A percentile compares a stretch with the other conserved stretches of the same genome.
Conservation (phyloP, 2,797 vertebrate species). For the Staurois parvus region DNA sequence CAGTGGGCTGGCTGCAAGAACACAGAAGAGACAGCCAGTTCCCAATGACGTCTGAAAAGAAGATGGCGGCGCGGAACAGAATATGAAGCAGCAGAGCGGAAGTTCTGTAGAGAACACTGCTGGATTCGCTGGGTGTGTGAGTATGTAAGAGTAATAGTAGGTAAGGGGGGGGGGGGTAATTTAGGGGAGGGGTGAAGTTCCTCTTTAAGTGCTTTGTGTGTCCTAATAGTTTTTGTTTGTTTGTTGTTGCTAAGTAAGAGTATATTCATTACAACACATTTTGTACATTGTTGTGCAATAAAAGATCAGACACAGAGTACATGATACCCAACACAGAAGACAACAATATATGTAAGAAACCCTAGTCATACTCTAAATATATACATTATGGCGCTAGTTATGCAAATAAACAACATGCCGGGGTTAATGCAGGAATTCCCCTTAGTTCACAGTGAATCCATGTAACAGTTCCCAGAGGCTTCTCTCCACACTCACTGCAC, state of each 20-base stretch:
- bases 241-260: slow-evolving; percentile 44
- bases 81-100: no score
- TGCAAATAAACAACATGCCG: slow-evolving; percentile 46
- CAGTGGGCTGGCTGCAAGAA: no score
- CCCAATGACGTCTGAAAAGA: no score
- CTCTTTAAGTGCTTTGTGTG: background rate
- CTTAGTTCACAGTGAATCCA: background rate
- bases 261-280: slow-evolving; percentile 34
- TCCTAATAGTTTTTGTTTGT: slow-evolving; percentile 42
- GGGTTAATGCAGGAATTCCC: slow-evolving; percentile 25
- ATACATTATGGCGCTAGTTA: slow-evolving; percentile 39
- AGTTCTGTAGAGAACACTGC: no score
- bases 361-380: slow-evolving; percentile 47
- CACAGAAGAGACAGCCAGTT: no score
- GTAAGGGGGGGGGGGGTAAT: no score
- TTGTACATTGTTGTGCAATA: slow-evolving; percentile 48
- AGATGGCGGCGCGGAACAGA: no score
- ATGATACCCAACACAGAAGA: slow-evolving; percentile 32
- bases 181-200: no score
- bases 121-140: no score
- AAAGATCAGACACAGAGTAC: slow-evolving; percentile 32
- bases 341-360: slow-evolving; percentile 39
- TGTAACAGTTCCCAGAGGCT: background rate
- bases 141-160: no score
- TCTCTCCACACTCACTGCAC: background rate